These are phyloP conservation scores for Loriculus beryllinus DNA, from an alignment of 2,797 vertebrate species.

Conservation along the genomic window DNA sequence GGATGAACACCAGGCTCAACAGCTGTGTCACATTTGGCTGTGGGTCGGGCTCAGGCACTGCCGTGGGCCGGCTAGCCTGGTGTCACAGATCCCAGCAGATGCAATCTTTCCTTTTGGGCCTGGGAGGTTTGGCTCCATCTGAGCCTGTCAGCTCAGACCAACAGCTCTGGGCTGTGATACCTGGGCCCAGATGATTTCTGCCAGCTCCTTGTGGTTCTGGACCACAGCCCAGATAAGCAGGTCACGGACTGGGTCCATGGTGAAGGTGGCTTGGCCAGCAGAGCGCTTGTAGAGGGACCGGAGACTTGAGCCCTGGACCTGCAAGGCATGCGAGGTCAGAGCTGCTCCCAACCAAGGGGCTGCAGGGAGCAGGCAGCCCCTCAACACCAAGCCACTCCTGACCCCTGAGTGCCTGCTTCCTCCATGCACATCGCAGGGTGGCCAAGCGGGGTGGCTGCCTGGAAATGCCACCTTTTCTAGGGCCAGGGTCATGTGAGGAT, in stretches of 20 bases:
- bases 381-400: background rate
- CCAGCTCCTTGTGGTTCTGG: constrained; percentile 87
- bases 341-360: background rate
- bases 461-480: background rate
- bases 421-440: background rate
- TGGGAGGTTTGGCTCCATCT: background rate
- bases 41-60: background rate
- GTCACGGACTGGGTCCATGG: constrained; percentile 81
- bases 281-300: constrained; percentile 69
- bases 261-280: constrained; percentile 55
- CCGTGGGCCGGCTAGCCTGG: background rate
- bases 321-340: background rate
- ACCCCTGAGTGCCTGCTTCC: background rate
- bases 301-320: constrained; percentile 74
- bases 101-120: background rate
- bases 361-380: background rate
- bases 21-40: background rate
- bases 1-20: background rate
- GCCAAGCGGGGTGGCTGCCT: too few relatives aligned
- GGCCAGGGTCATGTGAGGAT: background rate
- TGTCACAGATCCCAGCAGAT: background rate
- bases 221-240: constrained; percentile 94
- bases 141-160: background rate
- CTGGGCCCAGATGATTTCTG: constrained; percentile 92
- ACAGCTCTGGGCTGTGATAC: constrained; percentile 65